A percentile compares a stretch with the other conserved stretches of the same genome.
Evolutionary conservation across 2,888 invertebrate species (phyloP).

Genomic region (Athalia rosae): DNA sequence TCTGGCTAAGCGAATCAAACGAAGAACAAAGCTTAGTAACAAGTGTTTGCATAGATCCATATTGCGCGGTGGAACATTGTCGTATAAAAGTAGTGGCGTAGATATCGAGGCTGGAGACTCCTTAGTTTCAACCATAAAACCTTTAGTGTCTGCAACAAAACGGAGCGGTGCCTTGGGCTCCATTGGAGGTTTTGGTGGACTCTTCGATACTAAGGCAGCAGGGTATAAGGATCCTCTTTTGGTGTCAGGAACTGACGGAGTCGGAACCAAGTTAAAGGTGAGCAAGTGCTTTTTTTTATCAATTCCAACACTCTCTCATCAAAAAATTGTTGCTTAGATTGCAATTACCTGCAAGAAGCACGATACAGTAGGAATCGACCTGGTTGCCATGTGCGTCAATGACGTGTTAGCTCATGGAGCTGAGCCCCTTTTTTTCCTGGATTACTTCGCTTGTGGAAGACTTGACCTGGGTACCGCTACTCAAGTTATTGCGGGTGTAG

Average conservation of each 20-base stretch:
- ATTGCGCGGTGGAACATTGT: conserved; percentile 79
- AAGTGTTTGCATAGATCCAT: conserved; percentile 72
- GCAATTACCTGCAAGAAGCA: conserved; percentile 87
- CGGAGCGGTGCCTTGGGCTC: conserved; percentile 87
- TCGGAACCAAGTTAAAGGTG: conserved; percentile 97
- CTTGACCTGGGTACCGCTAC: conserved; percentile 86
- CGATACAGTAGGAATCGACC: conserved; percentile 92
- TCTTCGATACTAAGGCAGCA: conserved; percentile 89
- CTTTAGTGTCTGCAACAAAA: conserved; percentile 85
- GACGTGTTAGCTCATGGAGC: conserved; percentile 97
- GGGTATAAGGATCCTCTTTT: conserved; percentile 88
- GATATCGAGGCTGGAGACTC: conserved; percentile 94
- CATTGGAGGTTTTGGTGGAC: conserved; percentile 95
- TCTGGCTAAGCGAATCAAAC: too few species aligned
- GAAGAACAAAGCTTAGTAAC: too few species aligned
- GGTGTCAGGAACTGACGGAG: conserved; percentile 96
- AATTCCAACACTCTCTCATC: background rate
- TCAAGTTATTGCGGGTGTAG: conserved; percentile 89
- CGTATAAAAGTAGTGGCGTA: conserved; percentile 94
- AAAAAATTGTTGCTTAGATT: conserved; percentile 77
- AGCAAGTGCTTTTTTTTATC: conserved; percentile 14
- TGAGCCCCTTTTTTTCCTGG: conserved; percentile 95
- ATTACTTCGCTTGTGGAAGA: conserved; percentile 95
- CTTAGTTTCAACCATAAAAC: conserved; percentile 88
- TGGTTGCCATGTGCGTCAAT: conserved; percentile 99